phyloP scores from a whole-genome alignment of 1,140 invertebrate species.

The Gyrodactylus salaris region DNA sequence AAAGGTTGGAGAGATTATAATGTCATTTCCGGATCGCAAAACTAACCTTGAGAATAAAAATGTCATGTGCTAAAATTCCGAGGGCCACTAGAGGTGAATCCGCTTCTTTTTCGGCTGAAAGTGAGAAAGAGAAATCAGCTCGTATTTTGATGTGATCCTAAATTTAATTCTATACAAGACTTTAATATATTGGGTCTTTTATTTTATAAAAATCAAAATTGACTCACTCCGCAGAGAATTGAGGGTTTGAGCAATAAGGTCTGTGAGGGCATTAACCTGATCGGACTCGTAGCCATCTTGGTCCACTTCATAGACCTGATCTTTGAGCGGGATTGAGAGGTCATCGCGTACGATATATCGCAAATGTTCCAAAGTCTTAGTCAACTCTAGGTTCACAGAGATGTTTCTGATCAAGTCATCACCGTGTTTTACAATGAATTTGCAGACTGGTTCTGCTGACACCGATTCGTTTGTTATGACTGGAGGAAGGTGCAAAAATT shows the following conservation, averaged over 20 bases:
- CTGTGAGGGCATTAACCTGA: background rate
- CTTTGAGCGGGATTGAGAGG: background rate
- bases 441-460: background rate
- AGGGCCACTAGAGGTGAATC: background rate
- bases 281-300: no score
- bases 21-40: no score
- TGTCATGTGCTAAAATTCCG: background rate
- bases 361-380: background rate
- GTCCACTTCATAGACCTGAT: background rate
- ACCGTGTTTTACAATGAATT: background rate
- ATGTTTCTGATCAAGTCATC: background rate
- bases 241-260: background rate
- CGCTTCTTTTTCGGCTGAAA: background rate
- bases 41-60: background rate
- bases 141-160: no score
- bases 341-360: background rate
- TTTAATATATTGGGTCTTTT: no score
- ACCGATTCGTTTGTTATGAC: background rate
- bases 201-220: background rate
- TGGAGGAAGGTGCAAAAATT: background rate
- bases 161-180: no score
- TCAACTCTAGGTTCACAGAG: background rate
- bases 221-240: background rate
- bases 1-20: no score
- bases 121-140: no score